Conservation (phyloP, 2,888 invertebrate species). For the Geophilus truncorum region DNA sequence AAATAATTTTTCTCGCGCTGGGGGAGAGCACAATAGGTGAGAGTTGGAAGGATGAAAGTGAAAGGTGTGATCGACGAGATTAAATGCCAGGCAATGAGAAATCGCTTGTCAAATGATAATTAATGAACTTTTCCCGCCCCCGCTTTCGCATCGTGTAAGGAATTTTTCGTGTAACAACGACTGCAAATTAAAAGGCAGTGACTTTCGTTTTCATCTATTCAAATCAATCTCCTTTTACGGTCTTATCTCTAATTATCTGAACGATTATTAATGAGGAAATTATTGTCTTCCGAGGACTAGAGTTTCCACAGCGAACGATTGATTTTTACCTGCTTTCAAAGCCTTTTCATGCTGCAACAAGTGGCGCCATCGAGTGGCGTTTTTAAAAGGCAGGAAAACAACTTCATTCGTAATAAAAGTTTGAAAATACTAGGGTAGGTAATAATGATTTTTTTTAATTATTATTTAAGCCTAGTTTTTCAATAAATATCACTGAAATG, state of each 20-base stretch:
- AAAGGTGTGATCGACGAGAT: slow-evolving; percentile 9
- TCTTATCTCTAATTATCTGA: not conserved
- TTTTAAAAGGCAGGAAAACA: not conserved
- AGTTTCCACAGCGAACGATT: not conserved
- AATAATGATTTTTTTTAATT: not conserved
- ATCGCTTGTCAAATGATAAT: slow-evolving; percentile 13
- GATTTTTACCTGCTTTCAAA: not conserved
- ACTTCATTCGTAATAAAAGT: too few species aligned
- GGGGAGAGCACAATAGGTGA: not conserved
- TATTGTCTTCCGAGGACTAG: not conserved
- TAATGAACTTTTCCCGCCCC: slow-evolving; percentile 2
- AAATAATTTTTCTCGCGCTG: not conserved
- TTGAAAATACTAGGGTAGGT: too few species aligned
- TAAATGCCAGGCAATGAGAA: slow-evolving; percentile 17
- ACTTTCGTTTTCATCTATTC: not conserved
- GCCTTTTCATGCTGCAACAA: not conserved
- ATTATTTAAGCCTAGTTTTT: not conserved
- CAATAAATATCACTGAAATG: not conserved
- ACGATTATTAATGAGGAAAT: not conserved
- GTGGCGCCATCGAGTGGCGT: not conserved
- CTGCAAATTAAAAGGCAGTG: slow-evolving; percentile 13
- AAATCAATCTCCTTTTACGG: not conserved
- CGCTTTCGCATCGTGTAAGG: not conserved
- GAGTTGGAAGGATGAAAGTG: not conserved
- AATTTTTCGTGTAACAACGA: not conserved